Percentiles rank a stretch among this genome's conserved stretches.
These are phyloP conservation scores for Leucania comma DNA, from an alignment of 2,888 invertebrate genomes.

Conservation along the genomic window DNA sequence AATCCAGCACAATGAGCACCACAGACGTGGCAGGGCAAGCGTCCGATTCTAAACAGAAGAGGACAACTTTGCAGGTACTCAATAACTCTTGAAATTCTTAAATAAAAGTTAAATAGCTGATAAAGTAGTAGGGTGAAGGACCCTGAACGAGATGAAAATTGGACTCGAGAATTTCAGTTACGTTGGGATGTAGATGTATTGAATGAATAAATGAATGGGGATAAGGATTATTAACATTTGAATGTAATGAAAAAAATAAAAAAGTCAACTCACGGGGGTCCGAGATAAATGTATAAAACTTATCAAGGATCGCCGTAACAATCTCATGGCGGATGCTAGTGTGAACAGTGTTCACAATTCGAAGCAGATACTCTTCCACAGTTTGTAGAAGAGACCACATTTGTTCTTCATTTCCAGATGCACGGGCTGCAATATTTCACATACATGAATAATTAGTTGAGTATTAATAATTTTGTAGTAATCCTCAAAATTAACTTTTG, in stretches of 20 bases:
- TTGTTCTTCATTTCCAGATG: constrained; percentile 73
- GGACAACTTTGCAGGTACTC: constrained; percentile 12
- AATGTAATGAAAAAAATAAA: neutral
- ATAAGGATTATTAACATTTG: neutral
- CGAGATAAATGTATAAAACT: constrained; percentile 91
- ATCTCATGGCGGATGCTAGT: constrained; percentile 84
- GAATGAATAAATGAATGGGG: neutral
- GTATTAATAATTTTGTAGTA: too few relatives aligned
- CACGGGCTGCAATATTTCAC: constrained; percentile 73
- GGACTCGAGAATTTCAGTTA: neutral
- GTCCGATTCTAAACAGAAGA: constrained; percentile 76
- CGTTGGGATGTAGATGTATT: neutral
- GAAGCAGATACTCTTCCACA: constrained; percentile 81
- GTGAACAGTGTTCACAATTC: constrained; percentile 75
- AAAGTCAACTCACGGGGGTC: constrained; percentile 85
- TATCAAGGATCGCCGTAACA: constrained; percentile 89
- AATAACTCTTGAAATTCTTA: constrained; percentile 16
- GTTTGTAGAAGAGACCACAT: constrained; percentile 77
- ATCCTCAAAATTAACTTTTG: too few relatives aligned
- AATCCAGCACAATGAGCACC: constrained; percentile 90
- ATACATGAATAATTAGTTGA: neutral
- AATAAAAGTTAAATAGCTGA: neutral
- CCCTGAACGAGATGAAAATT: neutral
- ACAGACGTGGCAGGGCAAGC: constrained; percentile 91
- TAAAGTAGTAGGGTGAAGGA: neutral